Percentiles rank a stretch among this genome's conserved stretches.
phyloP scores from a whole-genome alignment of 2,113 vertebrate genomes.

The Archilochus colubris region DNA sequence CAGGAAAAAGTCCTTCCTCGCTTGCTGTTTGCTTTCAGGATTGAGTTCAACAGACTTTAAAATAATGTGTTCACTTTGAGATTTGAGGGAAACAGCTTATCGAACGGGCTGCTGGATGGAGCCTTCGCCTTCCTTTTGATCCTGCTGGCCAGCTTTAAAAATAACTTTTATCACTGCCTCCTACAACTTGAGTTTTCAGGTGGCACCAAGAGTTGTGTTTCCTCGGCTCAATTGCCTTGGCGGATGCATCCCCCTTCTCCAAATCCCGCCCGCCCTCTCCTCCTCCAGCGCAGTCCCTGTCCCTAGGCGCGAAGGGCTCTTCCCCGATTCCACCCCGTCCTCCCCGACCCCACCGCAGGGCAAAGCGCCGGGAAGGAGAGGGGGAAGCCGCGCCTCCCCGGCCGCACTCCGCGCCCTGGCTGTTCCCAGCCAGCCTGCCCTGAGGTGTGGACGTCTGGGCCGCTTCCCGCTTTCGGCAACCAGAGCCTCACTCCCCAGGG shows the following conservation, averaged over 20 bases:
- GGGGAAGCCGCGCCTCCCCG: fast-evolving
- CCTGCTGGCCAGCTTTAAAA: fast-evolving
- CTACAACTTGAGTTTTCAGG: too few relatives aligned
- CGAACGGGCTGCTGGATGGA: fast-evolving
- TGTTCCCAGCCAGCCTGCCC: background rate
- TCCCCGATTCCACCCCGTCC: too few relatives aligned
- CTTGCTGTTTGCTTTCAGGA: background rate
- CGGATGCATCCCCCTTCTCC: background rate
- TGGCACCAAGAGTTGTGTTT: fast-evolving
- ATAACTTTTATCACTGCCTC: too few relatives aligned
- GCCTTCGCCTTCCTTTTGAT: fast-evolving
- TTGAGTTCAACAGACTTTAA: background rate
- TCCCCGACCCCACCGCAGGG: background rate
- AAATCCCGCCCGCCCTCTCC: background rate
- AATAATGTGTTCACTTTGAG: background rate
- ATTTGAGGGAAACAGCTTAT: background rate
- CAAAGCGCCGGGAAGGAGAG: background rate
- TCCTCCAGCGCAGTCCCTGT: background rate
- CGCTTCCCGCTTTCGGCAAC: background rate
- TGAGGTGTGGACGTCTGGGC: background rate
- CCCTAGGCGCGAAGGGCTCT: fast-evolving
- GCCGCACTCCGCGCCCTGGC: background rate
- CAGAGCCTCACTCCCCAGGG: background rate
- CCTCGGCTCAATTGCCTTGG: background rate
- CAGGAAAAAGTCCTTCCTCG: background rate